A percentile compares a stretch with the other conserved stretches of the same genome.
These are phyloP conservation scores for Amazona guildingii DNA, from an alignment of 2,113 vertebrate genomes.

Conservation along the genomic window DNA sequence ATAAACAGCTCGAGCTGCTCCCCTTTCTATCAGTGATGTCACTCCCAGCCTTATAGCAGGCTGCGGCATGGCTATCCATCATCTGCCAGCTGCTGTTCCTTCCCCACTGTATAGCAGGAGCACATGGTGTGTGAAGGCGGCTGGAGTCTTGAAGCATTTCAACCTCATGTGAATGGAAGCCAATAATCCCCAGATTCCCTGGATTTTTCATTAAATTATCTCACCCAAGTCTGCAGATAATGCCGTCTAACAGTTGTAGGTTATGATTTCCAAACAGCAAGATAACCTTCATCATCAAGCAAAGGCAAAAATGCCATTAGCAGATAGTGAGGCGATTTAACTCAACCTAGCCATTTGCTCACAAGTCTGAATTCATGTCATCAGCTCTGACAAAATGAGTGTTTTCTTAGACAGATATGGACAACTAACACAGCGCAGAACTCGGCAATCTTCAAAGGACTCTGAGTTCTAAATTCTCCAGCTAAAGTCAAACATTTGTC, in stretches of 20 bases:
- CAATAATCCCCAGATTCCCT: constrained; percentile 24
- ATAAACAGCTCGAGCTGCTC: constrained; percentile 65
- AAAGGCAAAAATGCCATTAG: constrained; percentile 65
- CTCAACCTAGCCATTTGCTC: constrained; percentile 64
- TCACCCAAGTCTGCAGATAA: constrained; percentile 65
- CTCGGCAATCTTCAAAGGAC: constrained; percentile 52
- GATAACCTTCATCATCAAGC: constrained; percentile 66
- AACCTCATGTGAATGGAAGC: not conserved
- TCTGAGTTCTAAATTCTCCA: constrained; percentile 35
- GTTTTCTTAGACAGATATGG: constrained; percentile 68
- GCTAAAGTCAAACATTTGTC: constrained; percentile 61
- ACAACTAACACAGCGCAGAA: constrained; percentile 48
- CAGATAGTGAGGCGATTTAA: constrained; percentile 61
- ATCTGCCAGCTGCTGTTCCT: constrained; percentile 50
- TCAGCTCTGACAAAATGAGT: constrained; percentile 69
- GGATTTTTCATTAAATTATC: constrained; percentile 51
- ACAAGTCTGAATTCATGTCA: constrained; percentile 55
- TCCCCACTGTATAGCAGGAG: constrained; percentile 9
- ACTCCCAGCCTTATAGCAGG: not conserved
- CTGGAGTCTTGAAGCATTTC: not conserved
- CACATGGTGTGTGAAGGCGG: not conserved
- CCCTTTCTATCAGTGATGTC: constrained; percentile 57
- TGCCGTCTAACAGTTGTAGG: constrained; percentile 33
- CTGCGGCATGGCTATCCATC: constrained; percentile 53
- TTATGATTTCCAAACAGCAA: constrained; percentile 62